These are phyloP conservation scores for Trachelipus rathkii DNA, from an alignment of 1,140 invertebrate genomes.

Conservation along the genomic window DNA sequence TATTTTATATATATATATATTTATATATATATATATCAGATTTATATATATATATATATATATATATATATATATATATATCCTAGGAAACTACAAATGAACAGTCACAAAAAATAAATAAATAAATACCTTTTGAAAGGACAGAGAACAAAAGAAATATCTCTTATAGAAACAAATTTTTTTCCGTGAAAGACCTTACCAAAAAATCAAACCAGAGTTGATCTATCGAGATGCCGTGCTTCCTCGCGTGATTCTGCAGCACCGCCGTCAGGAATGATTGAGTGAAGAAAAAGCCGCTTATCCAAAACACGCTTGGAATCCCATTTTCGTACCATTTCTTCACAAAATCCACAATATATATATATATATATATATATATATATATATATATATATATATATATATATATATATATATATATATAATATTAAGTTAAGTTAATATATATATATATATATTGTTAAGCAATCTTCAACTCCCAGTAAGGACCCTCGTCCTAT, in stretches of 20 bases:
- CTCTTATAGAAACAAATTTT: too few relatives aligned
- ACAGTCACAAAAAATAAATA: too few relatives aligned
- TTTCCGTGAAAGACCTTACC: slow-evolving; percentile 21
- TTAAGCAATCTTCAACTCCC: too few relatives aligned
- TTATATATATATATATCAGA: too few relatives aligned
- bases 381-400: slow-evolving; percentile 20
- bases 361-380: slow-evolving; percentile 22
- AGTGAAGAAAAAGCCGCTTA: slow-evolving; percentile 93
- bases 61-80: too few relatives aligned
- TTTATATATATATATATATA: too few relatives aligned
- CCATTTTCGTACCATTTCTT: slow-evolving; percentile 56
- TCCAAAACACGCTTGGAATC: slow-evolving; percentile 78
- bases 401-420: slow-evolving; percentile 22
- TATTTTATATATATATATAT: too few relatives aligned
- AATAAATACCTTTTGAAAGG: too few relatives aligned
- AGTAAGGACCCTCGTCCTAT: too few relatives aligned
- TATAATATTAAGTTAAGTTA: neutral
- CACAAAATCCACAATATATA: neutral
- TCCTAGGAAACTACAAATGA: too few relatives aligned
- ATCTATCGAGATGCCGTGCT: slow-evolving; percentile 77
- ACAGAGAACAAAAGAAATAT: too few relatives aligned
- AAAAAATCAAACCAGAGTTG: slow-evolving; percentile 61
- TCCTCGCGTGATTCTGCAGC: slow-evolving; percentile 90
- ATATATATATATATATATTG: too few relatives aligned
- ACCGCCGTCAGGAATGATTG: slow-evolving; percentile 93